phyloP scores from a whole-genome alignment of 2,888 invertebrate genomes.

The Dasypolia templi region DNA sequence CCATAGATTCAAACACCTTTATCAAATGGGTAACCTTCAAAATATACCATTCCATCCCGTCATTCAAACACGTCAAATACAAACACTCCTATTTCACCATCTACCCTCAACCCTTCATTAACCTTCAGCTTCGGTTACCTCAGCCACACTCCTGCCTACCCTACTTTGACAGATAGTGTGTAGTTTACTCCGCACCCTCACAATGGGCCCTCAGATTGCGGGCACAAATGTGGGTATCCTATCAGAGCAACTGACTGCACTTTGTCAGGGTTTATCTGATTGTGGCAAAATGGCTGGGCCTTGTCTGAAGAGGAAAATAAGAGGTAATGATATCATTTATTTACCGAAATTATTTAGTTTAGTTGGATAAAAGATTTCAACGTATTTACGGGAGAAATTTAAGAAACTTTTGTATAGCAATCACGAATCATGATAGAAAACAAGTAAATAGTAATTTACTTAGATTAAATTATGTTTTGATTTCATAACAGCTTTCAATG shows the following conservation, averaged over 20 bases:
- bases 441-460: conserved; percentile 2
- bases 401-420: conserved; percentile 19
- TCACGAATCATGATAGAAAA: conserved; percentile 17
- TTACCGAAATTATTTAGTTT: neutral
- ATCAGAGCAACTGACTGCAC: conserved; percentile 41
- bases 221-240: conserved; percentile 42
- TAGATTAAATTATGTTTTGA: neutral
- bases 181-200: conserved; percentile 31
- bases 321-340: conserved; percentile 12
- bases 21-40: neutral
- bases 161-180: conserved; percentile 46
- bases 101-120: conserved; percentile 24
- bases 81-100: conserved; percentile 23
- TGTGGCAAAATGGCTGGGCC: neutral
- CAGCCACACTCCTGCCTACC: conserved; percentile 2
- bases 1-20: neutral
- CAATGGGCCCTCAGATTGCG: conserved; percentile 46
- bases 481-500: too few species aligned
- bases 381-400: neutral
- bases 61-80: conserved; percentile 8
- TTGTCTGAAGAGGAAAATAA: conserved; percentile 19
- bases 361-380: neutral
- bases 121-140: conserved; percentile 20
- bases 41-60: conserved; percentile 1
- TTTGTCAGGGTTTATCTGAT: conserved; percentile 61